phyloP scores from a whole-genome alignment of 2,888 invertebrate species.

The Chalcosyrphus nemorum region DNA sequence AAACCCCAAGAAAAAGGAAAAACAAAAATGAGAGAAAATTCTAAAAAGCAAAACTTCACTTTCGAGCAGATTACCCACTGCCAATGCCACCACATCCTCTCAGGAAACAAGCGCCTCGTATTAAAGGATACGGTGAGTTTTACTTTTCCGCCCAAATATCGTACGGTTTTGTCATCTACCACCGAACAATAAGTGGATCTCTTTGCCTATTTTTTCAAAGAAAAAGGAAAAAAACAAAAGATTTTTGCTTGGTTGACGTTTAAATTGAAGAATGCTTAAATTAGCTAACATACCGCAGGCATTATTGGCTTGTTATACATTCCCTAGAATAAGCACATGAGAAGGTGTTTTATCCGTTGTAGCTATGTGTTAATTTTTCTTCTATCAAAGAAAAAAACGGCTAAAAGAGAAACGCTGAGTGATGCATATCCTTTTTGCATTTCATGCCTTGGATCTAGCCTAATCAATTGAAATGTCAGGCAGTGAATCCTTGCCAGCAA shows the following conservation, averaged over 20 bases:
- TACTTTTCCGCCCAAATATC: slow-evolving; percentile 40
- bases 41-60: slow-evolving; percentile 57
- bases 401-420: too few relatives aligned
- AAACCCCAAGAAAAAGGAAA: slow-evolving; percentile 6
- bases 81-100: slow-evolving; percentile 41
- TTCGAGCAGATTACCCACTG: slow-evolving; percentile 53
- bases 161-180: slow-evolving; percentile 33
- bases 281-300: slow-evolving; percentile 29
- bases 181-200: slow-evolving; percentile 27
- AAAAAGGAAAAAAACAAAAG: too few relatives aligned
- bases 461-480: slow-evolving; percentile 15
- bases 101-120: slow-evolving; percentile 30
- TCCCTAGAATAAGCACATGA: too few relatives aligned
- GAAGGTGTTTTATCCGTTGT: too few relatives aligned
- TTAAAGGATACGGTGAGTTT: slow-evolving; percentile 28
- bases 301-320: slow-evolving; percentile 14
- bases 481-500: not conserved
- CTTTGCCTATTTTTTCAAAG: slow-evolving; percentile 25
- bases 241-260: not conserved
- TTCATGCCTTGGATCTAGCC: not conserved
- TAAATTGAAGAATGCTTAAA: slow-evolving; percentile 17
- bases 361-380: too few relatives aligned
- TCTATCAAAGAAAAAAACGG: too few relatives aligned
- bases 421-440: not conserved
- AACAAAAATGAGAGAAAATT: slow-evolving; percentile 3